These are phyloP conservation scores for Ctenoplectra terminalis DNA, from an alignment of 1,140 invertebrate species.

Conservation along the genomic window DNA sequence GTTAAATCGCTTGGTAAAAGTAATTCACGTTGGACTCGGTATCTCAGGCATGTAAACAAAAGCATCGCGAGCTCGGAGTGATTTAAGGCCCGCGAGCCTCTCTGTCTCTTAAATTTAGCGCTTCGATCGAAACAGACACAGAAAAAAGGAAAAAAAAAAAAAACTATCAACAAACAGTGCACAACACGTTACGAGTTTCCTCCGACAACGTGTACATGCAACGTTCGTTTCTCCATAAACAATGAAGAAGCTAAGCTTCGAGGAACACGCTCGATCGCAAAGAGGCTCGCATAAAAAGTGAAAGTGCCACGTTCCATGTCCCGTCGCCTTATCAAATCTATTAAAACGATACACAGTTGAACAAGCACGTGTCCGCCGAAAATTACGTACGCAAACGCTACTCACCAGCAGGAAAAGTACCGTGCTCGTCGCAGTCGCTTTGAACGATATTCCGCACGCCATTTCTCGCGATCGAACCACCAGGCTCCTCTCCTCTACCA, in stretches of 20 bases:
- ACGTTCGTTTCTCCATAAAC: neutral
- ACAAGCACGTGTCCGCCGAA: neutral
- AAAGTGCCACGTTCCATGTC: conserved; percentile 11
- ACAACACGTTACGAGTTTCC: neutral
- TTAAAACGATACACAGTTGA: neutral
- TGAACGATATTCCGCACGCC: conserved; percentile 77
- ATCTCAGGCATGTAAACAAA: neutral
- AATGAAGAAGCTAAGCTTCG: neutral
- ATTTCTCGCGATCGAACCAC: conserved; percentile 74
- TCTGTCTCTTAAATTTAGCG: neutral
- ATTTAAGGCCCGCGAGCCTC: neutral
- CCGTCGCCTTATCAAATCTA: conserved; percentile 4
- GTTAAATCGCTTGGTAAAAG: neutral
- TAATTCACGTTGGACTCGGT: neutral
- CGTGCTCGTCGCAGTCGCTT: conserved; percentile 77
- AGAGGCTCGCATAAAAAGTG: conserved; percentile 30
- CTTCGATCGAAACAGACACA: no score
- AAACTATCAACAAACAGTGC: no score
- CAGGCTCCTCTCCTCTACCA: conserved; percentile 71
- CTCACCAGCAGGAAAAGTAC: conserved; percentile 80
- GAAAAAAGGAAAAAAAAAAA: no score
- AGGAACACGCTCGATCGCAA: neutral
- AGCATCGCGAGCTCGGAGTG: conserved; percentile 1
- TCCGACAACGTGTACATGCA: no score
- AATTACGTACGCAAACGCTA: conserved; percentile 29